A percentile compares a stretch with the other conserved stretches of the same genome.
phyloP scores from a whole-genome alignment of 2,888 invertebrate species.

The Homarus gammarus region DNA sequence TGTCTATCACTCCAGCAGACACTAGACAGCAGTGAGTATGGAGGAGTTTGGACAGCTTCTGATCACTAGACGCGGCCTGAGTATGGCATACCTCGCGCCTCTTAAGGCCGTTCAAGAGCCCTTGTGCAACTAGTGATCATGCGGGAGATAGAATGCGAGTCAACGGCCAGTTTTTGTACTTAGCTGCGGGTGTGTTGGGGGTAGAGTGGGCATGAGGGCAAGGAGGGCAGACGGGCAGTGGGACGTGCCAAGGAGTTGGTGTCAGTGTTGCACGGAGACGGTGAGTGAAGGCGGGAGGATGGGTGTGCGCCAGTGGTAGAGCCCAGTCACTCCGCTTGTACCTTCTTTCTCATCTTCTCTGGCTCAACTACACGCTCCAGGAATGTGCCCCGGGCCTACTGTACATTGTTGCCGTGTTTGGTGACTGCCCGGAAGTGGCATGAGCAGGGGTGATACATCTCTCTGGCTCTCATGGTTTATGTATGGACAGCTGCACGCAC shows the following conservation, averaged over 20 bases:
- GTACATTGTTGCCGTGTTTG: background rate
- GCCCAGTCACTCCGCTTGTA: background rate
- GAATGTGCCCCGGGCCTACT: background rate
- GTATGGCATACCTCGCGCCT: conserved; percentile 4
- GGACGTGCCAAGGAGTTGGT: background rate
- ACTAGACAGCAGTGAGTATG: too few species aligned
- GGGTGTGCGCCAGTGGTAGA: background rate
- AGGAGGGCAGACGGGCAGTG: background rate
- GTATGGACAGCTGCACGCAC: too few species aligned
- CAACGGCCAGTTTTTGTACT: background rate
- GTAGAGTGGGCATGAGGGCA: background rate
- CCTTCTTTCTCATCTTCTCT: background rate
- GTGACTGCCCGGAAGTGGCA: background rate
- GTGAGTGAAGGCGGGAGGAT: background rate
- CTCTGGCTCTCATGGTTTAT: too few species aligned
- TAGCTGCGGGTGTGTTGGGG: background rate
- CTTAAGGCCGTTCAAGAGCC: conserved; percentile 1
- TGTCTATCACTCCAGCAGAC: too few species aligned
- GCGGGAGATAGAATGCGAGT: background rate
- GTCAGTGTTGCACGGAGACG: background rate
- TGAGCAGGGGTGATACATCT: too few species aligned
- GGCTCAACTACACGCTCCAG: background rate
- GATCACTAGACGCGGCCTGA: background rate
- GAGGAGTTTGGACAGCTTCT: too few species aligned
- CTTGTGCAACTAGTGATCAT: background rate